Conservation (phyloP, 1,140 invertebrate species). For the Adoxophyes honmai region DNA sequence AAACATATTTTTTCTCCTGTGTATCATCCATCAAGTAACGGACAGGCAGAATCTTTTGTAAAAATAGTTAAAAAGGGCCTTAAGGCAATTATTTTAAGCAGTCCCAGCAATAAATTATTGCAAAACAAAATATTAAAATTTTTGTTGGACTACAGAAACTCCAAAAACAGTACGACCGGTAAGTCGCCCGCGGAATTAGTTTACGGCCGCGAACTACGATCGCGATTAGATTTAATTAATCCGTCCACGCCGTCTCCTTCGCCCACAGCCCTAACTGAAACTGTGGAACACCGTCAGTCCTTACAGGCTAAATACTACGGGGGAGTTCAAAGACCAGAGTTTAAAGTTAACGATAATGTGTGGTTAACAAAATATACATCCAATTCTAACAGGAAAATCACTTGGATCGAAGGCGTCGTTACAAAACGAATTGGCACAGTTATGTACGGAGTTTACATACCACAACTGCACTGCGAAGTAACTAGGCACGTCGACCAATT, state of each 20-base stretch:
- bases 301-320: not conserved
- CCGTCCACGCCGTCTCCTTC: not conserved
- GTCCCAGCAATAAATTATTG: no score
- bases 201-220: not conserved
- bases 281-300: not conserved
- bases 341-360: constrained; percentile 19
- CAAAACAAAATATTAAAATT: not conserved
- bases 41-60: no score
- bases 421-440: not conserved
- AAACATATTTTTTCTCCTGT: not conserved
- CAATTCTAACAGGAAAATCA: constrained; percentile 11
- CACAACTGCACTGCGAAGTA: not conserved
- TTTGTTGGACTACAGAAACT: constrained; percentile 3
- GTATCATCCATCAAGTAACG: no score
- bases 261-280: not conserved
- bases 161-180: not conserved
- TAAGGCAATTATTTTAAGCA: no score
- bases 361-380: constrained; percentile 21
- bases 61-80: no score
- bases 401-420: not conserved
- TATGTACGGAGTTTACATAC: not conserved
- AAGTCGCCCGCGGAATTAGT: not conserved
- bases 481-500: not conserved
- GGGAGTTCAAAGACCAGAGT: not conserved
- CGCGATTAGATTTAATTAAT: not conserved